Evolutionary conservation across 2,888 invertebrate species (phyloP).

Genomic region (Drosophila birchii): DNA sequence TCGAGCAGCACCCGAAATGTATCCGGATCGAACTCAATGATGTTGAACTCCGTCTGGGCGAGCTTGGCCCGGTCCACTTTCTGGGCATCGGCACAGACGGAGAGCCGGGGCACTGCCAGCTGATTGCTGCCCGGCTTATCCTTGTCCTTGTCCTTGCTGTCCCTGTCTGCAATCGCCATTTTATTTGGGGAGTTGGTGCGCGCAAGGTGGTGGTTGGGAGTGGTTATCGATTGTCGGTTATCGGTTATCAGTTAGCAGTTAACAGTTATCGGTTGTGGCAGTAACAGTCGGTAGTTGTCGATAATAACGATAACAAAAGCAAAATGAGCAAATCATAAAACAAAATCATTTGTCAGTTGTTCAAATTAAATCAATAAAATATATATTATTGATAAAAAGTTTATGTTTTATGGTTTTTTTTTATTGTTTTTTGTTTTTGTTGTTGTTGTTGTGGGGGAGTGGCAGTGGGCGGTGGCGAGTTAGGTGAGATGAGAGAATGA

Average conservation of each 20-base stretch:
- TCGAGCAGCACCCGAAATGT: conserved; percentile 95
- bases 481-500: conserved; percentile 66
- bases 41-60: conserved; percentile 97
- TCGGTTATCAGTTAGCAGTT: conserved; percentile 15
- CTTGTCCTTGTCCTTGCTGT: conserved; percentile 91
- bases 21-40: conserved; percentile 97
- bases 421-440: not conserved
- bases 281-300: conserved; percentile 7
- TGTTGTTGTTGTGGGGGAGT: conserved; percentile 4
- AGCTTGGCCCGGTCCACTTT: conserved; percentile 96
- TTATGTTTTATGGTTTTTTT: conserved; percentile 15
- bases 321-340: conserved; percentile 23
- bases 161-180: conserved; percentile 88
- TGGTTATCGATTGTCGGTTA: conserved; percentile 18
- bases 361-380: not conserved
- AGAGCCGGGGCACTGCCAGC: conserved; percentile 93
- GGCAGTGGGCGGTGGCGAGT: conserved; percentile 32
- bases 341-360: conserved; percentile 27
- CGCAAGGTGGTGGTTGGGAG: conserved; percentile 7
- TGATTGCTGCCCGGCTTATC: conserved; percentile 90
- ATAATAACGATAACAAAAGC: conserved; percentile 12
- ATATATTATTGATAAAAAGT: conserved; percentile 19
- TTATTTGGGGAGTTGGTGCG: conserved; percentile 20
- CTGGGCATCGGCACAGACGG: conserved; percentile 96
- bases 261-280: conserved; percentile 19